Percentiles rank a stretch among this genome's conserved stretches.
Evolutionary conservation across 2,888 invertebrate genomes (phyloP).

Genomic region (Entomobrya multifasciata): DNA sequence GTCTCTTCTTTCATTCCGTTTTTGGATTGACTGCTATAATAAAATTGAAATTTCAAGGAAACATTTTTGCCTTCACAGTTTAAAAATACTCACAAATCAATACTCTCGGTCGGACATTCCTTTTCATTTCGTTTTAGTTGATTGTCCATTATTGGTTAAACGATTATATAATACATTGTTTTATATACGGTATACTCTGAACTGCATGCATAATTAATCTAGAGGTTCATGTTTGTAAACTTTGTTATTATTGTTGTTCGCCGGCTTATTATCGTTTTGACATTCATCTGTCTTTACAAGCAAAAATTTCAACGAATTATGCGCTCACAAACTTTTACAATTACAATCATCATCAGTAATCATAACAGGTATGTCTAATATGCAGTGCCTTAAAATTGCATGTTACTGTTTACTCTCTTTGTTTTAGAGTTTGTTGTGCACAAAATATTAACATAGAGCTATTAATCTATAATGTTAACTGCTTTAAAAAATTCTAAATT

Average conservation of each 20-base stretch:
- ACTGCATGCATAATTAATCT: conserved; percentile 22
- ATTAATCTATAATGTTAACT: too few species aligned
- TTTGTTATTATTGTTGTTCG: neutral
- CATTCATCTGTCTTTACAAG: conserved; percentile 57
- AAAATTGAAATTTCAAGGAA: too few species aligned
- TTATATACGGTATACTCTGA: too few species aligned
- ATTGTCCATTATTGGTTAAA: neutral
- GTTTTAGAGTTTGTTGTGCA: neutral
- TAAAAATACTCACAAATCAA: too few species aligned
- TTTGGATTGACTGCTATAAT: too few species aligned
- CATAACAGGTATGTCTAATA: too few species aligned
- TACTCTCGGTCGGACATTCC: neutral
- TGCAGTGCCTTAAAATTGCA: neutral
- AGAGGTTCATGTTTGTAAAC: neutral
- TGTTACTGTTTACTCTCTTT: neutral
- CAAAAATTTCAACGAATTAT: conserved; percentile 43
- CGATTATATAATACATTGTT: too few species aligned
- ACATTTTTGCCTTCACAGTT: too few species aligned
- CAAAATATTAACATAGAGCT: neutral
- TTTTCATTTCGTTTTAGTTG: neutral
- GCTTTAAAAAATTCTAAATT: too few species aligned
- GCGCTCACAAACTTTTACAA: neutral
- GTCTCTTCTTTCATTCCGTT: too few species aligned
- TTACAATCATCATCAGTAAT: too few species aligned
- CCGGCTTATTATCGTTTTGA: conserved; percentile 39